These are phyloP conservation scores for Anagrus nilaparvatae DNA, from an alignment of 1,140 invertebrate genomes.

Conservation along the genomic window DNA sequence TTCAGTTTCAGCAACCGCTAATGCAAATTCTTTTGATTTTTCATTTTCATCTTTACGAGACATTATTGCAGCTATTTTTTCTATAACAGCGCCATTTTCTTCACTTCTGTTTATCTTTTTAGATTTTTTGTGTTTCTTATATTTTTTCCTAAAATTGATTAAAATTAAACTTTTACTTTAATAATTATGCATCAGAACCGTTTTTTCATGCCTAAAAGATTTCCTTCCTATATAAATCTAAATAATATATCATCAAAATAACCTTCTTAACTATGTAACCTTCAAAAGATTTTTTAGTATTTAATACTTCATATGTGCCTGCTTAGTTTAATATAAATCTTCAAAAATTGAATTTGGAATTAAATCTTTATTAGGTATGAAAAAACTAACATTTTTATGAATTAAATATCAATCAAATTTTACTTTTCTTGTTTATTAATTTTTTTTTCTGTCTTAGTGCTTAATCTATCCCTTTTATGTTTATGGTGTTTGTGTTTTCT, in stretches of 20 bases:
- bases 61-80: conserved; percentile 20
- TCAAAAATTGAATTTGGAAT: not conserved
- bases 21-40: conserved; percentile 27
- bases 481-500: conserved; percentile 49
- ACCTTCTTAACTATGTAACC: too few species aligned
- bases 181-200: too few species aligned
- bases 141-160: conserved; percentile 36
- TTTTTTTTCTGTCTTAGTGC: conserved; percentile 34
- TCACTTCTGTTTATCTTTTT: conserved; percentile 35
- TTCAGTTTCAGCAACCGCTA: conserved; percentile 60
- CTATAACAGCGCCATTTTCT: conserved; percentile 30
- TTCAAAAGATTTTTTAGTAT: too few species aligned
- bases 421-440: conserved; percentile 31
- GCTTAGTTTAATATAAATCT: conserved; percentile 4
- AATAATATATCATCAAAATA: too few species aligned
- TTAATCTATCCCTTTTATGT: conserved; percentile 46
- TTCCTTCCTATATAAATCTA: too few species aligned
- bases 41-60: conserved; percentile 32
- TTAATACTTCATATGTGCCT: too few species aligned
- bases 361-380: too few species aligned
- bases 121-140: conserved; percentile 41
- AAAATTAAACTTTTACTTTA: conserved; percentile 7
- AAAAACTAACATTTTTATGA: too few species aligned
- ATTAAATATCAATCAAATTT: too few species aligned
- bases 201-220: too few species aligned